Conservation (phyloP, 2,888 invertebrate species). For the Lycaena phlaeas region DNA sequence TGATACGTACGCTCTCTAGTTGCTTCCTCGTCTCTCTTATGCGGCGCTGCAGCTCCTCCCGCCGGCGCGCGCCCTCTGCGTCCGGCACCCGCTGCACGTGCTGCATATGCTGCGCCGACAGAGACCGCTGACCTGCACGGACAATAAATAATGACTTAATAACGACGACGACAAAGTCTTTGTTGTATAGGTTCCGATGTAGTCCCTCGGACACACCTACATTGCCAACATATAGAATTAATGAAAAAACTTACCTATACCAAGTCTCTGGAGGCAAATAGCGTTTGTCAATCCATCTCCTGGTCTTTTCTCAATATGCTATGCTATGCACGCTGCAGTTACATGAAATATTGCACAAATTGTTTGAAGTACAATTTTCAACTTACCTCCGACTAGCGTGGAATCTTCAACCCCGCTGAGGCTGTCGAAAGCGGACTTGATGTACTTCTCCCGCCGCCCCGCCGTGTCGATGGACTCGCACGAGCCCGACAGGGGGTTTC, state of each 20-base stretch:
- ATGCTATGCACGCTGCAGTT: no score
- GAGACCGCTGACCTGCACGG: conserved; percentile 62
- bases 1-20: conserved; percentile 84
- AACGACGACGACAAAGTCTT: no score
- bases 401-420: conserved; percentile 77
- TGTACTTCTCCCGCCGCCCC: conserved; percentile 73
- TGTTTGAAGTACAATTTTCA: no score
- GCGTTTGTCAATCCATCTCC: no score
- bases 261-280: no score
- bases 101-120: conserved; percentile 75
- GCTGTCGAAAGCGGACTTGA: conserved; percentile 80
- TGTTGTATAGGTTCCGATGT: no score
- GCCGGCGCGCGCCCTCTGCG: conserved; percentile 75
- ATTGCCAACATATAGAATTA: no score
- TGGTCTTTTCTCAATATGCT: no score
- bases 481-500: conserved; percentile 84
- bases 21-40: conserved; percentile 87
- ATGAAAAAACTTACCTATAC: no score
- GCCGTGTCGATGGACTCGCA: conserved; percentile 78
- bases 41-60: conserved; percentile 86
- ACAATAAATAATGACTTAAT: neutral
- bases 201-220: no score
- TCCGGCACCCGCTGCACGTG: conserved; percentile 73
- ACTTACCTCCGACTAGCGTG: conserved; percentile 29
- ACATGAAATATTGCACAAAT: no score